These are phyloP conservation scores for Meloe dianella DNA, from an alignment of 2,888 invertebrate species.

Conservation along the genomic window DNA sequence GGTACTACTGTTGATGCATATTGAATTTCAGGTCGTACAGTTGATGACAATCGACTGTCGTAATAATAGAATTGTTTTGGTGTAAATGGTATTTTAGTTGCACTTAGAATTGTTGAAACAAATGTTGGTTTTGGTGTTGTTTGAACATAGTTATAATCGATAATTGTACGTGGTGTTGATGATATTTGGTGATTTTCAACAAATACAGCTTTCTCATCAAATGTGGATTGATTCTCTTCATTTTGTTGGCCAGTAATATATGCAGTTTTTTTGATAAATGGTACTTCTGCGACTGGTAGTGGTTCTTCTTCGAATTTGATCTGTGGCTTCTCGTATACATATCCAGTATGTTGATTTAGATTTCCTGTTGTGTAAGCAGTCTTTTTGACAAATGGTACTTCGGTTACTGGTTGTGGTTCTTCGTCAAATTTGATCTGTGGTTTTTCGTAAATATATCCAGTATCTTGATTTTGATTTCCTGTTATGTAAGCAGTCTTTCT, in stretches of 20 bases:
- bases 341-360: constrained; percentile 33
- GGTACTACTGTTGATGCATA: constrained; percentile 43
- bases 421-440: constrained; percentile 43
- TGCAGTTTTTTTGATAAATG: constrained; percentile 41
- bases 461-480: constrained; percentile 34
- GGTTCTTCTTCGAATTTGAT: constrained; percentile 42
- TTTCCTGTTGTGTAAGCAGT: constrained; percentile 51
- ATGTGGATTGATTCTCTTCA: constrained; percentile 36
- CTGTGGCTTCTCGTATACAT: constrained; percentile 36
- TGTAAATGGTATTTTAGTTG: constrained; percentile 38
- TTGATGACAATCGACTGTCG: constrained; percentile 44
- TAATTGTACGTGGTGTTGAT: constrained; percentile 21
- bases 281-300: too few relatives aligned
- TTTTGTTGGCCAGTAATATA: constrained; percentile 46
- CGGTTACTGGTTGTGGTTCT: too few relatives aligned
- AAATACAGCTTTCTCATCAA: constrained; percentile 38
- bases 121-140: constrained; percentile 55
- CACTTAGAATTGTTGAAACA: constrained; percentile 55
- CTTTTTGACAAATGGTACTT: constrained; percentile 45
- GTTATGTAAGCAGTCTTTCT: constrained; percentile 53
- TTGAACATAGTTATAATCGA: constrained; percentile 31
- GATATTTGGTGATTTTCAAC: constrained; percentile 21
- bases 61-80: constrained; percentile 42
- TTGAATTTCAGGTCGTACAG: constrained; percentile 28
- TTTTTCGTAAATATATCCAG: constrained; percentile 38